Evolutionary conservation across 2,888 invertebrate species (phyloP), one percentile per base, ranked within the genome.

Genomic region (Camptogramma bilineatum): DNA sequence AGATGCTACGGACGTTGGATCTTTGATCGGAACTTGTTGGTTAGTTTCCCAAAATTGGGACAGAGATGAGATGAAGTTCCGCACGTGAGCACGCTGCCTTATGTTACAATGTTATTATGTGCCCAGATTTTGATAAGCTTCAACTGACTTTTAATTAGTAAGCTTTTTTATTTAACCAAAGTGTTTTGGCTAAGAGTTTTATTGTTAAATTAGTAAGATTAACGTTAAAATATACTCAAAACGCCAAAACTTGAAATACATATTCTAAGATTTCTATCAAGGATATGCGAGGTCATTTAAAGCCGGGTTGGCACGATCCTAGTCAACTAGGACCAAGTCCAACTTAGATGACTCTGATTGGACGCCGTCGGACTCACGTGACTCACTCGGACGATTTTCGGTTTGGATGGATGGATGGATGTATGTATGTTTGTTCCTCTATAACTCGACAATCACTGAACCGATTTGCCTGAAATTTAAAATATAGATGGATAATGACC

Each of bases 1-100:
- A 73, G 80, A 77, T 78, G 78, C 78, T 79, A 76, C 71, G 72
- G 72, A 78, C 75, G 75, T 77, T 72, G 71, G 80, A 80, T 81
- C 82, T 83, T 81, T 77, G 79, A 84, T 83, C 80, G 75, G 76
- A 83, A 83, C 79, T 83, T 83, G 74, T 77, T 75, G 75, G 76
- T 76, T 78, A 78, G 79, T 80, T 82, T 72, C 59, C 62, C 62
- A 51, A 71, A 70, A 71, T 70, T 69, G 69, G 69, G 56, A 66
- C 64, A 64, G 64, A 64, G 53, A 54, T 53, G 54, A 68, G 71
- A 64, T 69, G 66, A 68, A 69, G 66, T 64, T 61, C 52, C 21
- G 56, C 64, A 66, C 64, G 68, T 64, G 68, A 61, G 60, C 62
- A 60, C 50, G 55, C 52, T 62, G 52, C 66, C 65, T 61, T 68